Evolutionary conservation across 2,797 vertebrate species (phyloP), one percentile per base, ranked within the genome.

Genomic region (Danio albolineatus): DNA sequence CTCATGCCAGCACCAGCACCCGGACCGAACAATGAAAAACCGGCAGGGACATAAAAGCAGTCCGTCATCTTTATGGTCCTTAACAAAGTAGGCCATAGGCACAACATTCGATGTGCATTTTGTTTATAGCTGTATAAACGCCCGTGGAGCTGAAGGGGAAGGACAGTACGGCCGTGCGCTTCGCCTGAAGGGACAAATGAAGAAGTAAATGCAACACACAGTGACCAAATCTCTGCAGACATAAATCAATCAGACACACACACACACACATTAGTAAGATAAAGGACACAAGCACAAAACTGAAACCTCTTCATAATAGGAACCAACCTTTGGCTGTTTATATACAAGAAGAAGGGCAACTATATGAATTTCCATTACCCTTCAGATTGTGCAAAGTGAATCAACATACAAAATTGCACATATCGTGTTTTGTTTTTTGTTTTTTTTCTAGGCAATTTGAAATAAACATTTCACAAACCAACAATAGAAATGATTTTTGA

Each of bases 1-100:
- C 75, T 16, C 0, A 2, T 17, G n/a, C 61, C 60, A 39, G 43
- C 72, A 46, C 53, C 60, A 39, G 43, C 64, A 46, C 14, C 67
- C 1, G n/a, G 56, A 44, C 48, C 36, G 46, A 49, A 70, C 64
- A 41, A 78, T 78, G 76, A 78, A 59, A 49, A 78, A 78, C 46
- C 7, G 36, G 8, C 28, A 16, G 66, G 21, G 59, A 53, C 46
- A 78, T 69, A 70, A 71, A 61, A 64, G 46, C 76, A 49, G 65
- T 78, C 56, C 38, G 44, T 78, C 76, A 78, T 78, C 44, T 78
- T 78, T 71, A 78, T 70, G 44, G 28, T 38, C 36, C 66, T 71
- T 71, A 78, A 78, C 75, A 78, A 78, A 78, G 76, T 70, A 78
- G 66, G 65, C 56, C 66, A 61, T 28, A 78, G 66, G 56, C 76